Base-by-base conservation (phyloP, 92 coral and sea anemone species). In the Phenganax marumi region DNA sequence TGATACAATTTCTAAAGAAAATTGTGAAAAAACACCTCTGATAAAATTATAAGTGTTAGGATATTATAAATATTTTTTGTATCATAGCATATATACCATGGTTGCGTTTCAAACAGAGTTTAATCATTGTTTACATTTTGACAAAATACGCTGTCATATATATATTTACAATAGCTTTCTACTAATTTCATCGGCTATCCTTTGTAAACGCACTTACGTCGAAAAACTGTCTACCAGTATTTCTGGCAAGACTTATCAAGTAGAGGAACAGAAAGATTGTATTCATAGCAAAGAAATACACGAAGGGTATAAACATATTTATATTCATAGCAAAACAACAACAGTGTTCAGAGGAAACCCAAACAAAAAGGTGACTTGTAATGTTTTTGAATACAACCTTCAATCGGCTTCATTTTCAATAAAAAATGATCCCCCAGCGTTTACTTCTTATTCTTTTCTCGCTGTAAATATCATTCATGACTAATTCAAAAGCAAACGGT, bases 341-440 rank as follows among this genome's bases (percentile, higher is more conserved):
- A 10, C 60, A 14, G 13, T 0, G 9, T 74, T 52, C 14, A 8
- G 47, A 12, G 16, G 25, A 9, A 25, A 9, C n/a, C 14, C 50
- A 12, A 33, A 66, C 72, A 25, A 16, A 12, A 24, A 18, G 13
- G 13, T 47, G 49, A 61, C 52, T 48, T 4, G 0, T 50, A 52
- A 74, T 51, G 18, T 74, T 74, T 24, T 52, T 5, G 8, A 25
- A 14, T 76, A 76, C 43, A 33, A 33, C 81, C 81, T 76, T 76
- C 81, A 51, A 19, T 57, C 12, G 81, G 81, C 43, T 76, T 76
- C 81, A 76, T 76, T 11, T 54, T 56, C 65, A 25, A 18, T 16
- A 39, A 26, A 24, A 55, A 16, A 6, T 22, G 39, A 51, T 26
- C 62, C 43, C 13, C 50, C 7, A 7, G 39, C 68, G 72, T 23